Evolutionary conservation across 2,888 invertebrate species (phyloP), one percentile per base, ranked within the genome.

Genomic region (Conistra vaccinii): DNA sequence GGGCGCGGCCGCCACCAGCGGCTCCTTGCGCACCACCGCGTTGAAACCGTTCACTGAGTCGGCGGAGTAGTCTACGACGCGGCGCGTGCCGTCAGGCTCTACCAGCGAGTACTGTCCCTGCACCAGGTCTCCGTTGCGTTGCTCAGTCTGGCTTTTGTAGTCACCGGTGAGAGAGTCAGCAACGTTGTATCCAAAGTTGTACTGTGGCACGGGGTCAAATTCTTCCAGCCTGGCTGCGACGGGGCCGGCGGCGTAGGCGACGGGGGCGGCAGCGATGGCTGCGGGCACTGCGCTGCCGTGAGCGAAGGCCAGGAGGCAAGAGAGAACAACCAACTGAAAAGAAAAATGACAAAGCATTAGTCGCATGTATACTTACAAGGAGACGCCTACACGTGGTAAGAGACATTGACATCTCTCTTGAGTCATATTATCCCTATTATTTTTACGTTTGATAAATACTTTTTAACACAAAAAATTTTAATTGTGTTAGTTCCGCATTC

Each of bases 131-230:
- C 97, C 97, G 78, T 97, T 94, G 79, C 97, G 94, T 76, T 96
- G 94, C 87, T 97, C 97, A 48, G 90, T 91, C 85, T 95, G 96
- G 78, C 93, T 95, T 89, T 96, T 96, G 91, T 94, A 95, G 86
- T 96, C 96, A 1, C 96, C 96, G 73, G 96, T 95, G 67, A 96
- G 91, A 1, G 95, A 92, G 83, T 96, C 96, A 0, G 94, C 94
- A 29, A 96, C 96, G 61, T 94, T 90, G 85, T 96, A 96, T 57
- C 95, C 96, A 78, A 93, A 96, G 79, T 92, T 91, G 92, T 97
- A 97, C 89, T 97, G 97, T 1, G 97, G 97, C 66, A 95, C 89
- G 1, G 97, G 95, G 89, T 97, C 97, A 89, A 96, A 97, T 76
- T 97, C 93, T 78, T 95, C 95, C 3, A 95, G 86, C 51, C 93